These are phyloP conservation scores for Dolichoris vasculosae DNA, from an alignment of 1,140 invertebrate species.

Conservation along the genomic window DNA sequence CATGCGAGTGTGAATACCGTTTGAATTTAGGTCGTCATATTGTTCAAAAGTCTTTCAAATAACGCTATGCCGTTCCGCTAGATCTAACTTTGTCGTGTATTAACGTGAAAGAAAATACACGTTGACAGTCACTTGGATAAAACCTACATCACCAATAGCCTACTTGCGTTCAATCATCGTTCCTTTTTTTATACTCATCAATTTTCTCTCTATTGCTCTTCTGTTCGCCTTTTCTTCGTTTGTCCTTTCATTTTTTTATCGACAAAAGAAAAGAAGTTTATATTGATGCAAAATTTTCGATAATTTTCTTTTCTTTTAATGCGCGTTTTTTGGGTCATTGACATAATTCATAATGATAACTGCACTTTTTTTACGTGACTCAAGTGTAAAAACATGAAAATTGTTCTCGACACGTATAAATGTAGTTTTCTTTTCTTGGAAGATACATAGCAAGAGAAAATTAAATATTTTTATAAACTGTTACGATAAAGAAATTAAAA, in stretches of 20 bases:
- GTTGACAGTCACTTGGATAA: conserved; percentile 10
- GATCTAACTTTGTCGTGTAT: not conserved
- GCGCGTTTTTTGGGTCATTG: conserved; percentile 46
- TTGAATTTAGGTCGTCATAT: conserved; percentile 55
- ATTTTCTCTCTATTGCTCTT: not conserved
- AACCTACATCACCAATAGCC: conserved; percentile 41
- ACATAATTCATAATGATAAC: not conserved
- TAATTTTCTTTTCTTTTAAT: conserved; percentile 33
- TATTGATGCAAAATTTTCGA: conserved; percentile 32
- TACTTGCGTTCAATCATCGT: conserved; percentile 18
- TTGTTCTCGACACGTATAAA: not conserved
- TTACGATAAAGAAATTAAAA: not conserved
- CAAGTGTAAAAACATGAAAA: conserved; percentile 19
- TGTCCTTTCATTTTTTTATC: not conserved
- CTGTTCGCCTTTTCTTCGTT: not conserved
- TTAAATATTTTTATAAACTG: not conserved
- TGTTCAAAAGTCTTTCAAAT: conserved; percentile 53
- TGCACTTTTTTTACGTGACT: conserved; percentile 45
- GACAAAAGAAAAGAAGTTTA: not conserved
- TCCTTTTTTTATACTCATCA: not conserved
- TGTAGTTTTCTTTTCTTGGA: not conserved
- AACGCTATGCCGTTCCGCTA: not conserved
- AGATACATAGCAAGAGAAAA: not conserved
- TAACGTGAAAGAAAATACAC: not conserved
- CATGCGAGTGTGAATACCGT: conserved; percentile 42